These are phyloP conservation scores for Lepidochrysops patricia DNA, from an alignment of 2,888 invertebrate species.

Conservation along the genomic window DNA sequence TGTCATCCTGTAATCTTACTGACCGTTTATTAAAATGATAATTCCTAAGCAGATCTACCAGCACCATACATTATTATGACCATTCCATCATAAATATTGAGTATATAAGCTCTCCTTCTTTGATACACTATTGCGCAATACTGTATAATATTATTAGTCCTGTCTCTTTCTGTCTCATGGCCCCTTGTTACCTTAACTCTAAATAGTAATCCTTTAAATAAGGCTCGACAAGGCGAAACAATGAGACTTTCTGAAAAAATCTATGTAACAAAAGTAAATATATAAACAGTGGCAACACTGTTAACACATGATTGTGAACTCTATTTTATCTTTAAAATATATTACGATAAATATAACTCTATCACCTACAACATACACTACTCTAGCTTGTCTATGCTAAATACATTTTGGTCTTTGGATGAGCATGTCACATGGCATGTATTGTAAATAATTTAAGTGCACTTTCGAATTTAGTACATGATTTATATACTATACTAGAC, in stretches of 20 bases:
- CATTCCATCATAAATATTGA: constrained; percentile 36
- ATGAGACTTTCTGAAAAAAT: constrained; percentile 3
- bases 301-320: background rate
- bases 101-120: constrained; percentile 28
- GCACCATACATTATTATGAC: constrained; percentile 51
- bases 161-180: constrained; percentile 38
- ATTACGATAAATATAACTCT: constrained; percentile 44
- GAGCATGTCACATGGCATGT: constrained; percentile 70
- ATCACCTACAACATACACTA: constrained; percentile 51
- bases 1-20: constrained; percentile 31
- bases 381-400: constrained; percentile 64
- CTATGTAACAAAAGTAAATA: background rate
- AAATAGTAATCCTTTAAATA: constrained; percentile 41
- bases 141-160: constrained; percentile 19
- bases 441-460: constrained; percentile 67
- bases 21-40: constrained; percentile 35
- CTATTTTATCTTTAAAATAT: constrained; percentile 33
- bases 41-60: constrained; percentile 61
- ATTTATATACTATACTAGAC: constrained; percentile 58
- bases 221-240: constrained; percentile 55
- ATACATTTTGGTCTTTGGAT: constrained; percentile 73
- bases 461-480: constrained; percentile 62
- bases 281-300: background rate
- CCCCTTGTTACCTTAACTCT: constrained; percentile 58
- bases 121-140: constrained; percentile 19